Base-by-base conservation (phyloP, 2,797 vertebrate species). In the Intellagama lesueurii region DNA sequence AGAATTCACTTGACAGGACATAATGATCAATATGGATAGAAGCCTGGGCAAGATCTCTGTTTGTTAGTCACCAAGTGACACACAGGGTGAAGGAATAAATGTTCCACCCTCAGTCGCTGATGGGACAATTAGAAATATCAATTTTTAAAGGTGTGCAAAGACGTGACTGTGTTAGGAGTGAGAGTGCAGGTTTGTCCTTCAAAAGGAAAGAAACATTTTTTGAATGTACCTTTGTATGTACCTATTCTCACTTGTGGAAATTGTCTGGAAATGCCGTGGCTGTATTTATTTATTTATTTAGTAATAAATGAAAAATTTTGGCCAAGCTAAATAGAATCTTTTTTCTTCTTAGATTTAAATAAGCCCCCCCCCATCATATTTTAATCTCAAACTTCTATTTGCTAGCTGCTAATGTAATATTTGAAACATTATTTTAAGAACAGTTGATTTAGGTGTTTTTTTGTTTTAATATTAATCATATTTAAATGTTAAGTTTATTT, bases 371-470 rank as follows among this genome's bases (percentile, higher is more conserved):
- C 8, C 16, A 32, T 72, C 60, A 11, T 64, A 64, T 75, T 83
- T 66, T 47, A 83, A 88, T 76, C 60, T 40, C 40, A 76, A 6
- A 9, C 1, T n/a, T 66, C 11, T n/a, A 9, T 76, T 83, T 76
- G 30, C 22, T 76, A 47, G 26, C 35, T 68, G 80, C 35, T 68
- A 30, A 88, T 30, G 40, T 64, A 64, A 85, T 28, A 26, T 66
- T 68, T 75, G 56, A 49, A 75, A 66, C 24, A 47, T 75, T 35
- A 69, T 87, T 88, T 76, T 75, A 30, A 81, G 56, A 73, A 49
- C 7, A 79, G n/a, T 64, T 84, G n/a, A 73, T 84, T 49, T 32
- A 70, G 69, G 22, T 44, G 28, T 11, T 30, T 9, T 81, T 82
- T 84, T 72, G 4, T 72, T 32, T 72, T 3, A 72, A 32, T 28